These are phyloP conservation scores for Mionectes macconnelli DNA, from an alignment of 2,113 vertebrate species.

Conservation along the genomic window DNA sequence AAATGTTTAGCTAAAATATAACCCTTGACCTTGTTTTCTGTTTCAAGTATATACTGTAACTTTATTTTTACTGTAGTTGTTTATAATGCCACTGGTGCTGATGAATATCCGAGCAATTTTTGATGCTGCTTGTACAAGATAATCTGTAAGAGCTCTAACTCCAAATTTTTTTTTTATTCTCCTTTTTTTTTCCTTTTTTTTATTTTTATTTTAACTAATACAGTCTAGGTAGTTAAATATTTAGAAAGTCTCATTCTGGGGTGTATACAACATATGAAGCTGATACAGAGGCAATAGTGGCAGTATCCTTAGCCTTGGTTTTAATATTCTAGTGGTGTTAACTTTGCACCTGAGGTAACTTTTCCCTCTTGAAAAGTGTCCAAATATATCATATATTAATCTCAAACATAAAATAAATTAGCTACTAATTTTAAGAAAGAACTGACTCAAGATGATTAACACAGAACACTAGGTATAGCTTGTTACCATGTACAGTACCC, in stretches of 20 bases:
- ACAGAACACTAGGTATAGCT: background rate
- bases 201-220: background rate
- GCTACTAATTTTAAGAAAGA: background rate
- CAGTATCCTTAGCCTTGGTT: background rate
- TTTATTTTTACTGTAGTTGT: background rate
- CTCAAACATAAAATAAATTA: slow-evolving; percentile 22
- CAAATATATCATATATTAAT: background rate
- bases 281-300: background rate
- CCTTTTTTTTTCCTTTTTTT: background rate
- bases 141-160: slow-evolving; percentile 5
- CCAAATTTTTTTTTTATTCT: background rate
- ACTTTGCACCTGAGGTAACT: background rate
- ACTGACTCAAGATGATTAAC: background rate
- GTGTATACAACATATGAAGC: slow-evolving; percentile 1
- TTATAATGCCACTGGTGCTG: slow-evolving; percentile 37
- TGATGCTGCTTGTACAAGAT: slow-evolving; percentile 5
- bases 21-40: slow-evolving; percentile 36
- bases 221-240: background rate
- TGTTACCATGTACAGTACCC: background rate
- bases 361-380: background rate
- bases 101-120: background rate
- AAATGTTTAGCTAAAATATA: slow-evolving; percentile 19
- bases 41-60: background rate
- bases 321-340: slow-evolving; percentile 13
- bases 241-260: slow-evolving; percentile 1